Evolutionary conservation across 2,797 vertebrate genomes (phyloP).

Genomic region (Danio kyathit): DNA sequence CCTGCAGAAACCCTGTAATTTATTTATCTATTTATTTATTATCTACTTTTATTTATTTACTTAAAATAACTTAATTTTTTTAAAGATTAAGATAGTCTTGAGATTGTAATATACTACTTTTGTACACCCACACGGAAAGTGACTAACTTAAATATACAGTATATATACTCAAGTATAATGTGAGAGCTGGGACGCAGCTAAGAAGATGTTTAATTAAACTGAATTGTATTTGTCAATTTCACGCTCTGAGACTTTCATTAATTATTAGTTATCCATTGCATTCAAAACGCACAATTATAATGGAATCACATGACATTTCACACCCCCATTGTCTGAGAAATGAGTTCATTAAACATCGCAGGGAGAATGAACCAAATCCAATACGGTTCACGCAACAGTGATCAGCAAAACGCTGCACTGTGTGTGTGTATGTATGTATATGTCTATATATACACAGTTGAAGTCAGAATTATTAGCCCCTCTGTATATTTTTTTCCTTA

Average conservation of each 20-base stretch:
- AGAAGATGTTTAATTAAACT: not conserved
- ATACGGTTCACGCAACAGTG: constrained; percentile 23
- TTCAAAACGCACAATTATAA: constrained; percentile 5
- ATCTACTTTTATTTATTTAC: too few relatives aligned
- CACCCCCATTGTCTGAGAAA: constrained; percentile 44
- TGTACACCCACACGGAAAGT: too few relatives aligned
- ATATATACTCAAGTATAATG: too few relatives aligned
- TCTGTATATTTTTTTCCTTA: too few relatives aligned
- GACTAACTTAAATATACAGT: too few relatives aligned
- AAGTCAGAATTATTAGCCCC: too few relatives aligned
- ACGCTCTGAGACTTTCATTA: not conserved
- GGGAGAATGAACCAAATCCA: constrained; percentile 37
- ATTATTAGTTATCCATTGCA: constrained; percentile 4
- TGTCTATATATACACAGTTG: too few relatives aligned
- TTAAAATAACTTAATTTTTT: too few relatives aligned
- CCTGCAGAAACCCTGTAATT: too few relatives aligned
- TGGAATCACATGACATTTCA: constrained; percentile 54
- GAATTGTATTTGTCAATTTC: not conserved
- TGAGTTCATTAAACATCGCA: constrained; percentile 40
- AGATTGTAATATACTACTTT: too few relatives aligned
- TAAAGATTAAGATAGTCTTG: too few relatives aligned
- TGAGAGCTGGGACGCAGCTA: not conserved
- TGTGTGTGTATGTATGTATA: not conserved
- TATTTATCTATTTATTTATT: too few relatives aligned
- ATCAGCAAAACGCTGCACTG: not conserved